phyloP scores from a whole-genome alignment of 1,140 invertebrate genomes.

The Drosophila kepulauana region DNA sequence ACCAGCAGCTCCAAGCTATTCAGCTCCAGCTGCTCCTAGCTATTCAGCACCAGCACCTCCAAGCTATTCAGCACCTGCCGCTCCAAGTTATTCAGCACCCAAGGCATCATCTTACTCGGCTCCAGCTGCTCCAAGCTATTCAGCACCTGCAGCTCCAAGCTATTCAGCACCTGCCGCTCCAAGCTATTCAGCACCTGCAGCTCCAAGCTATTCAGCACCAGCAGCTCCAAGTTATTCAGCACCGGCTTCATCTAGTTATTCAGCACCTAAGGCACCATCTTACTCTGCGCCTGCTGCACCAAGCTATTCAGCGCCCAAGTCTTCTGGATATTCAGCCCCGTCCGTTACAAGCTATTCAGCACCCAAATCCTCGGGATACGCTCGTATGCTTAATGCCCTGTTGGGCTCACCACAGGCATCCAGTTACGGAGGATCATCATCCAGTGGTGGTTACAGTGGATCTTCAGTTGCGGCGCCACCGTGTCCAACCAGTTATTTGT shows the following conservation, averaged over 20 bases:
- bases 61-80: too few relatives aligned
- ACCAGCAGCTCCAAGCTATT: slow-evolving; percentile 22
- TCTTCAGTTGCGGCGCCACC: slow-evolving; percentile 52
- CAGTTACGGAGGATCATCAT: slow-evolving; percentile 21
- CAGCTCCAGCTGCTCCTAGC: too few relatives aligned
- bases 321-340: slow-evolving; percentile 21
- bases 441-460: slow-evolving; percentile 36
- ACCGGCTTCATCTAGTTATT: slow-evolving; percentile 10
- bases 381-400: slow-evolving; percentile 47
- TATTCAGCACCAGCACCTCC: too few relatives aligned
- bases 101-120: too few relatives aligned
- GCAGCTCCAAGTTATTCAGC: slow-evolving; percentile 37
- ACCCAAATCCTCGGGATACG: slow-evolving; percentile 50
- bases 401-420: slow-evolving; percentile 36
- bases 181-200: too few relatives aligned
- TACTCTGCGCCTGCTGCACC: slow-evolving; percentile 32
- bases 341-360: slow-evolving; percentile 22
- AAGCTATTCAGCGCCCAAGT: slow-evolving; percentile 20
- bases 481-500: slow-evolving; percentile 62
- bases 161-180: too few relatives aligned
- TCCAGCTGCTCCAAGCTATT: too few relatives aligned
- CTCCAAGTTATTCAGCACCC: too few relatives aligned
- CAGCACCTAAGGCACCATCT: slow-evolving; percentile 1
- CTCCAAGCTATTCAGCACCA: too few relatives aligned
- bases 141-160: too few relatives aligned